Conservation (phyloP, 2,113 vertebrate genomes). For the Todiramphus chloris region DNA sequence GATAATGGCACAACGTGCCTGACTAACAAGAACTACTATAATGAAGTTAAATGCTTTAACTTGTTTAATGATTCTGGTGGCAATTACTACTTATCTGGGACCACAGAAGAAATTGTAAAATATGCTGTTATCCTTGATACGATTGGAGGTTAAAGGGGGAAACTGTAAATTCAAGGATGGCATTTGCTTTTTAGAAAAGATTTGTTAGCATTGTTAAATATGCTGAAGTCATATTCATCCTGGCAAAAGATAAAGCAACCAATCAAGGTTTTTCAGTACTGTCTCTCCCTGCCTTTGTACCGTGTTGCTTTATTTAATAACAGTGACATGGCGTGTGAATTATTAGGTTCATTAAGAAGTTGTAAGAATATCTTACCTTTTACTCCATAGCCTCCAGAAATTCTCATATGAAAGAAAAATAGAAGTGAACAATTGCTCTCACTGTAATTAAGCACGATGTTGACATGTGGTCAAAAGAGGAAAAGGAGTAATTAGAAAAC, state of each 20-base stretch:
- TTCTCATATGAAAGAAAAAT: neutral
- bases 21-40: slow-evolving; percentile 46
- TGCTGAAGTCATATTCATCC: neutral
- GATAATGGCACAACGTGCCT: slow-evolving; percentile 33
- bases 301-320: neutral
- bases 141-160: slow-evolving; percentile 52
- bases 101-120: slow-evolving; percentile 43
- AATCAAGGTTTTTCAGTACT: neutral
- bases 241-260: slow-evolving; percentile 22
- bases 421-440: neutral
- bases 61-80: slow-evolving; percentile 65
- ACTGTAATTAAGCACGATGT: neutral
- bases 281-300: neutral
- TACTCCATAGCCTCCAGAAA: neutral
- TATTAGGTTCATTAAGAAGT: neutral
- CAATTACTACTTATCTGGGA: slow-evolving; percentile 55
- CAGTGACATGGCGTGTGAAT: neutral
- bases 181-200: slow-evolving; percentile 46
- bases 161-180: slow-evolving; percentile 55
- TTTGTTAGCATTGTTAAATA: slow-evolving; percentile 13
- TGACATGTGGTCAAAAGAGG: neutral
- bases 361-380: neutral
- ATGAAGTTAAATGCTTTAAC: slow-evolving; percentile 66
- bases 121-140: slow-evolving; percentile 39
- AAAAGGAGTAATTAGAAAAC: neutral